Evolutionary conservation across 2,113 vertebrate genomes (phyloP), one percentile per base, ranked within the genome.

Genomic region (Dolichotis patagonum): DNA sequence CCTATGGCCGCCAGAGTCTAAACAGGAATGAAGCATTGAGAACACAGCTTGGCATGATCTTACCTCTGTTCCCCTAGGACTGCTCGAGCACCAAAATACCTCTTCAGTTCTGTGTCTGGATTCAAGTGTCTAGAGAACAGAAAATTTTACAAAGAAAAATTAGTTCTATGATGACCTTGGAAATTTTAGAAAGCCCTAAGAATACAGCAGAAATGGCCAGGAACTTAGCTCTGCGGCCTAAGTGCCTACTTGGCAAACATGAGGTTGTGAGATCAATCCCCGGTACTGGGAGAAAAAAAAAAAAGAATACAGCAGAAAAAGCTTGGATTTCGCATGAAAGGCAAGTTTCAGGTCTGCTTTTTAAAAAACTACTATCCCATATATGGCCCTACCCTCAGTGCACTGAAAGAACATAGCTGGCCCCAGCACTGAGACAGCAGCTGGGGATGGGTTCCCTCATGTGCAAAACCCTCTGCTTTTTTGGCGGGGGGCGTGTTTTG

Each of bases 11-110:
- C 14, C 49, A 16, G 52, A 85, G n/a, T 30, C 35, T 22, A 24
- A 32, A 7, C 75, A 32, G 12, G 28, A 30, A 49, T 30, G 26
- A 16, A 38, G 46, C 28, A 2, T 3, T 13, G 56, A 62, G 41
- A 24, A 24, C 3, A 17, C 4, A 35, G 49, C 4, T 10, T 3
- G 0, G 1, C 2, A 1, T 2, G 54, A 1, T 75, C 98, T 98
- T 97, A 99, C 99, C 99, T 99, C 97, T 99, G 99, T 87, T 99
- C 99, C 9, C 99, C 99, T 1, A 99, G 98, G 93, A 99, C 99
- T 4, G 99, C 99, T 14, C 99, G 99, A 96, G 99, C 99, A 62
- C 99, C 99, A 63, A 99, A 99, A 97, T 99, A 99, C 98, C 99
- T 99, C 98, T 99, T 99, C 97, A 99, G 97, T 98, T 99, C 99